Evolutionary conservation across 35 echinoderm and acorn worm species (phyloP).

Genomic region (Chiridota heheva): DNA sequence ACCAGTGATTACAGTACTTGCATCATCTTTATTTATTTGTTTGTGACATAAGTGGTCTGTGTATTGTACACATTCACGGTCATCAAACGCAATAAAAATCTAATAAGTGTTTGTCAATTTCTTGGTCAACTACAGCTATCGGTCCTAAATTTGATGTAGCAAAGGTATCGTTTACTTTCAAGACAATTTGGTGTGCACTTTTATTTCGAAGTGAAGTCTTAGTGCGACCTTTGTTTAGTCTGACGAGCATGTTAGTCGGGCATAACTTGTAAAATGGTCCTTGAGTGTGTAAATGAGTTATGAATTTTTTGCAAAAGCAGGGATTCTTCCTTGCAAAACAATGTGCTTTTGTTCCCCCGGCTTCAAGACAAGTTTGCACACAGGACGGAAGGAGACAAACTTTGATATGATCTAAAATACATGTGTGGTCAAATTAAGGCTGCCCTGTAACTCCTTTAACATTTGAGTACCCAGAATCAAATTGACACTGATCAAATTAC

Average conservation of each 20-base stretch:
- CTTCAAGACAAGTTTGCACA: background rate
- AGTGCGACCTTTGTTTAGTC: background rate
- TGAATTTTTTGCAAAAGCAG: background rate
- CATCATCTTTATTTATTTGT: background rate
- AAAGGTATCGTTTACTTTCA: background rate
- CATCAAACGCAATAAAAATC: background rate
- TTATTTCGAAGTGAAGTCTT: constrained; percentile 13
- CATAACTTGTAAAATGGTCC: background rate
- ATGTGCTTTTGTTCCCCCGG: background rate
- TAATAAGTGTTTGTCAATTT: background rate
- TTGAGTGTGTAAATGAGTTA: background rate
- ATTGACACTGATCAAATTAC: constrained; percentile 18
- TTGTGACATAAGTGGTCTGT: too few species aligned
- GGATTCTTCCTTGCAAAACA: background rate
- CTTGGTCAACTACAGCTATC: background rate
- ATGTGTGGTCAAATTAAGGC: constrained; percentile 6
- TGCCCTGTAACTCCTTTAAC: constrained; percentile 19
- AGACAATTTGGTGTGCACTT: background rate
- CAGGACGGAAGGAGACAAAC: background rate
- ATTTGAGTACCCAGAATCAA: constrained; percentile 34
- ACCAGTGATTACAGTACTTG: background rate
- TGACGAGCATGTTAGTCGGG: constrained; percentile 17
- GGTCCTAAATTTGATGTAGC: constrained; percentile 7
- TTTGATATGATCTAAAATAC: constrained; percentile 21
- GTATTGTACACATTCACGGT: background rate